Evolutionary conservation across 2,797 vertebrate genomes (phyloP).

Genomic region (Micromesistius poutassou): DNA sequence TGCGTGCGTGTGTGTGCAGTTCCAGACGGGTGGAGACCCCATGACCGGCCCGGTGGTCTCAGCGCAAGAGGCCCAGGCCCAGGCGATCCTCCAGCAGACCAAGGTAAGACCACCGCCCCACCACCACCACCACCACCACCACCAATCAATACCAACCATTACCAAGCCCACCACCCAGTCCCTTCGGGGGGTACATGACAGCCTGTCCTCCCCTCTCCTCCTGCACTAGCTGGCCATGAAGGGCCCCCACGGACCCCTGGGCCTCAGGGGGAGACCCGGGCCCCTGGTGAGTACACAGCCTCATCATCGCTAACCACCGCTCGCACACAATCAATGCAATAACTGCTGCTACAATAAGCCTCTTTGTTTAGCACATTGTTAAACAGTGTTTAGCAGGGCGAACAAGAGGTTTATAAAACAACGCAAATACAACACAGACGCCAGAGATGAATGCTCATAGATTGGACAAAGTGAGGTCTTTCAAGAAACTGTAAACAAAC

Average conservation of each 20-base stretch:
- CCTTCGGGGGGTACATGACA: not conserved
- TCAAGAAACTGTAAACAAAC: not conserved
- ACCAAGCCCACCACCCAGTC: not conserved
- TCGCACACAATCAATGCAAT: not conserved
- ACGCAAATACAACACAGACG: not conserved
- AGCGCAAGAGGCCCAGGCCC: slow-evolving; percentile 92
- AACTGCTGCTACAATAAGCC: not conserved
- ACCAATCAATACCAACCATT: not conserved
- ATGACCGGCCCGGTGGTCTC: slow-evolving; percentile 84
- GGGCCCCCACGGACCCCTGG: slow-evolving; percentile 86
- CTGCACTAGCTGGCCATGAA: slow-evolving; percentile 81
- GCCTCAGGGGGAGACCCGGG: slow-evolving; percentile 86
- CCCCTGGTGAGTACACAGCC: slow-evolving; percentile 78
- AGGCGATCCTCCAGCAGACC: slow-evolving; percentile 95
- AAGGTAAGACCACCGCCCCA: slow-evolving; percentile 71
- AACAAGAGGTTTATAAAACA: no score
- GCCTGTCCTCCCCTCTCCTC: slow-evolving; percentile 7
- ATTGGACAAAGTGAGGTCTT: not conserved
- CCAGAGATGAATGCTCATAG: not conserved
- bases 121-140: not conserved
- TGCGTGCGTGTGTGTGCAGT: slow-evolving; percentile 66
- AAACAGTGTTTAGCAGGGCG: not conserved
- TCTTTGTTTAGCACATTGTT: not conserved
- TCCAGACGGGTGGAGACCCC: slow-evolving; percentile 82
- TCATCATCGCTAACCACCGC: not conserved